Evolutionary conservation across 1,140 invertebrate genomes (phyloP), one percentile per base, ranked within the genome.

Genomic region (Yoshiicerus persimilis): DNA sequence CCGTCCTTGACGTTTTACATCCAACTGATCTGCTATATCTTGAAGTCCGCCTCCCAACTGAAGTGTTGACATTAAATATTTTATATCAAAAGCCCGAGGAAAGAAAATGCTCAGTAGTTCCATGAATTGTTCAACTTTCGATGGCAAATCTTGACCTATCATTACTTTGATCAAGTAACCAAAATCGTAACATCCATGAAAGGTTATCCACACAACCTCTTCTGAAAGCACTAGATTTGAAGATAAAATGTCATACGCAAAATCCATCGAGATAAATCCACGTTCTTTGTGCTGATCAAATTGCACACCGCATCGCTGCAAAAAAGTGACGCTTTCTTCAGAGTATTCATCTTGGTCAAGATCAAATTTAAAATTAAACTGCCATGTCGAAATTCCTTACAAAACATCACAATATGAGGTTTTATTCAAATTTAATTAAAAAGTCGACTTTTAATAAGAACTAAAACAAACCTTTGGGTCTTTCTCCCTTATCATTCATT

Each of bases 341-440:
- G 98, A 98, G 93, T 98, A 99, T 97, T 99, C 99, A 92, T 99
- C 98, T 93, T 98, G 97, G 96, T 96, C 95, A 90, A 98, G 93
- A 94, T 97, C 98, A 91, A 99, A 99, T 94, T 98, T 98, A 92
- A 99, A 99, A 93, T 99, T 99, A 92, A 99, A 99, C 92, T 99
- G 98, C 97, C 97, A 99, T 66, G 98, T 98, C 91, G 96, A 97
- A 86, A 94, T 94, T 38, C 96, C 97, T n/a, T n/a, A n/a, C n/a
- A n/a, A n/a, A n/a, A n/a, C n/a, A n/a, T n/a, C n/a, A n/a, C n/a
- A n/a, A n/a, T n/a, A n/a, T n/a, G n/a, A n/a, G n/a, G n/a, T n/a
- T n/a, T n/a, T n/a, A n/a, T n/a, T n/a, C n/a, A n/a, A n/a, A n/a
- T n/a, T n/a, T n/a, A n/a, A n/a, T n/a, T n/a, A n/a, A n/a, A n/a